phyloP scores from a whole-genome alignment of 2,797 vertebrate species.

The Anguilla pacifica region DNA sequence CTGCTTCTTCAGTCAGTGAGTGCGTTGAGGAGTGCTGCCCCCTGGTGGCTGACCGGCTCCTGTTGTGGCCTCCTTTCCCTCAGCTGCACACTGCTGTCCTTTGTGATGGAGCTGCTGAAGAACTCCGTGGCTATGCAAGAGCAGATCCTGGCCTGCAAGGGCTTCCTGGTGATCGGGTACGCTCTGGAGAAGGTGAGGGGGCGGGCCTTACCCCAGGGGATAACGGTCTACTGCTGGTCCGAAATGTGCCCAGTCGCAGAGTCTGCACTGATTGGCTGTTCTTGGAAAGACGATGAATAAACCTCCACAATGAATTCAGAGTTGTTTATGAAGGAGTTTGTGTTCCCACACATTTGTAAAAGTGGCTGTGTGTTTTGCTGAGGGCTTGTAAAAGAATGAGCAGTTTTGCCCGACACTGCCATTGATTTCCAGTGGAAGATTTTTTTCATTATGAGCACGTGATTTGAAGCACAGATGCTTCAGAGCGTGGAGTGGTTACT shows the following conservation, averaged over 20 bases:
- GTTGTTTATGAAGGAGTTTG: neutral
- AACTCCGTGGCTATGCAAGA: slow-evolving; percentile 99
- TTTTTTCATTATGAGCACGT: neutral
- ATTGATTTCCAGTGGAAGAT: neutral
- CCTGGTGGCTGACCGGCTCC: neutral
- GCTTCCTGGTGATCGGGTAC: slow-evolving; percentile 96
- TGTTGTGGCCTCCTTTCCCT: neutral
- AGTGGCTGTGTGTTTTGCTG: neutral
- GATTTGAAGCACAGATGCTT: neutral
- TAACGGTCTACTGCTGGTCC: neutral
- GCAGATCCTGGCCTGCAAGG: slow-evolving; percentile 96
- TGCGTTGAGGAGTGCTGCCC: neutral
- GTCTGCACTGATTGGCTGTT: neutral
- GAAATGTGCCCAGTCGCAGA: neutral
- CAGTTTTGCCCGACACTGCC: neutral
- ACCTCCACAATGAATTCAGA: neutral
- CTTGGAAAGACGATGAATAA: neutral
- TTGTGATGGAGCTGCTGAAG: slow-evolving; percentile 95
- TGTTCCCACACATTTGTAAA: neutral
- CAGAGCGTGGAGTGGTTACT: neutral
- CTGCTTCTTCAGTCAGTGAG: too few relatives aligned
- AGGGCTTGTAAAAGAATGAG: neutral
- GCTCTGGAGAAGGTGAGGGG: slow-evolving; percentile 93
- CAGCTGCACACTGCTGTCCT: slow-evolving; percentile 86
- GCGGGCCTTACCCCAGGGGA: too few relatives aligned